Conservation (phyloP, 1,140 invertebrate genomes). For the Drosophila fuyamai region DNA sequence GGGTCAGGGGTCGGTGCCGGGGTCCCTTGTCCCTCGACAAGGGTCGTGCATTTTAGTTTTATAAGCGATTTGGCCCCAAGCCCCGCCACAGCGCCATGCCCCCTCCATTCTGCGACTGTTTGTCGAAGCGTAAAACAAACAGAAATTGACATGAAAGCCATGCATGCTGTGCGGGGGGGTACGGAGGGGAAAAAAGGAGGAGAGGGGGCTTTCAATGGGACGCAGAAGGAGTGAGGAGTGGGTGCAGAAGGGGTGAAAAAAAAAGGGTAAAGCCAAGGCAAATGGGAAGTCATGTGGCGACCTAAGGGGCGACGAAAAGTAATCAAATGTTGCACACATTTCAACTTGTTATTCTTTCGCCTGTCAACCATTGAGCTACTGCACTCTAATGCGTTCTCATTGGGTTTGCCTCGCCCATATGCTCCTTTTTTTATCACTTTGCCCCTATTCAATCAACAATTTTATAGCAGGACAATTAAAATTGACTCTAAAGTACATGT, state of each 20-base stretch:
- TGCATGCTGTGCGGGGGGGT: background rate
- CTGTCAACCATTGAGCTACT: background rate
- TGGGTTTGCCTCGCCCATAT: slow-evolving; percentile 1
- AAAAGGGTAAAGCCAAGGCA: background rate
- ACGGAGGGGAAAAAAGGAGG: background rate
- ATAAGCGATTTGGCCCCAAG: slow-evolving; percentile 60
- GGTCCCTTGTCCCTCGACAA: slow-evolving; percentile 7
- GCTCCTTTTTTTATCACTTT: background rate
- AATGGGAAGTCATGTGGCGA: slow-evolving; percentile 2
- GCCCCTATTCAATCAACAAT: background rate
- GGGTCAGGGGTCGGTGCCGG: no score
- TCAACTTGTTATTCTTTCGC: slow-evolving; percentile 34
- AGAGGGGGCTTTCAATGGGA: background rate
- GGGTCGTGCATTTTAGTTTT: slow-evolving; percentile 65
- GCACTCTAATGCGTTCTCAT: slow-evolving; percentile 38
- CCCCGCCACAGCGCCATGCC: background rate
- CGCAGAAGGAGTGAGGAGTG: background rate
- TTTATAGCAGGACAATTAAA: slow-evolving; percentile 14
- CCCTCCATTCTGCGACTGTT: slow-evolving; percentile 47
- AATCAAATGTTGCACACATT: slow-evolving; percentile 74
- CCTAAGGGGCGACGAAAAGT: slow-evolving; percentile 47
- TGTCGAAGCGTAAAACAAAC: slow-evolving; percentile 71
- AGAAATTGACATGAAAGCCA: slow-evolving; percentile 70
- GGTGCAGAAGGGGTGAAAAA: slow-evolving; percentile 1
- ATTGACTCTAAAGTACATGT: background rate